Conservation (phyloP, 2,113 vertebrate genomes). For the Spizaetus ornatus region DNA sequence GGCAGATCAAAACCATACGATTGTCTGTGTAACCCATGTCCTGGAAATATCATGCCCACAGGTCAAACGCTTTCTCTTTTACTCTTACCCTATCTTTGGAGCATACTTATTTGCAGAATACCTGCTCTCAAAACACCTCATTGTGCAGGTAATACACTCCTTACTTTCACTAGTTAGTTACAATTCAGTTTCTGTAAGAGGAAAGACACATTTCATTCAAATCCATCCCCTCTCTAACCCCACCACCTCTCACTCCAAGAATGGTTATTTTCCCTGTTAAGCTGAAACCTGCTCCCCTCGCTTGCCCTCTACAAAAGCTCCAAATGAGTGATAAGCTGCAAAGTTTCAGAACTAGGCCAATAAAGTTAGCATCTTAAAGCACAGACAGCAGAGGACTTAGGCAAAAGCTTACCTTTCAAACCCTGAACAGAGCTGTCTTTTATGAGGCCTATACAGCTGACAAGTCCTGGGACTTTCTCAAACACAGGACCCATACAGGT, state of each 20-base stretch:
- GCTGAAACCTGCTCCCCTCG: conserved; percentile 54
- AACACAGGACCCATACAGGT: conserved; percentile 69
- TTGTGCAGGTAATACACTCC: conserved; percentile 27
- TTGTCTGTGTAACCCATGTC: conserved; percentile 13
- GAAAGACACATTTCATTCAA: conserved; percentile 57
- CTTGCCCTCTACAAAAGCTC: conserved; percentile 40
- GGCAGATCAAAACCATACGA: conserved; percentile 20
- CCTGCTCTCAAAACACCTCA: conserved; percentile 32
- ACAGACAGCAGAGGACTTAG: conserved; percentile 71
- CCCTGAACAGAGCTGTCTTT: conserved; percentile 72
- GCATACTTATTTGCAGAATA: background rate
- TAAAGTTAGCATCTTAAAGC: conserved; percentile 51
- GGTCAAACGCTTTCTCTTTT: conserved; percentile 23
- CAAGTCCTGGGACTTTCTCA: conserved; percentile 75
- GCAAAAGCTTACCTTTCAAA: conserved; percentile 79
- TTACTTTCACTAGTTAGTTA: conserved; percentile 33
- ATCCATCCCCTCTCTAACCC: background rate
- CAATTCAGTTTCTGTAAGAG: conserved; percentile 42
- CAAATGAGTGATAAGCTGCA: conserved; percentile 46
- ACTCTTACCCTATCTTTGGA: background rate
- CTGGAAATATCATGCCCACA: conserved; percentile 50
- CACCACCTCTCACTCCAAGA: conserved; percentile 4
- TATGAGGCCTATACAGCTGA: conserved; percentile 75
- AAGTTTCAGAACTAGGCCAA: conserved; percentile 77
- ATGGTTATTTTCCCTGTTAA: conserved; percentile 18